phyloP scores from a whole-genome alignment of 2,113 vertebrate species.

The Fukomys damarensis region DNA sequence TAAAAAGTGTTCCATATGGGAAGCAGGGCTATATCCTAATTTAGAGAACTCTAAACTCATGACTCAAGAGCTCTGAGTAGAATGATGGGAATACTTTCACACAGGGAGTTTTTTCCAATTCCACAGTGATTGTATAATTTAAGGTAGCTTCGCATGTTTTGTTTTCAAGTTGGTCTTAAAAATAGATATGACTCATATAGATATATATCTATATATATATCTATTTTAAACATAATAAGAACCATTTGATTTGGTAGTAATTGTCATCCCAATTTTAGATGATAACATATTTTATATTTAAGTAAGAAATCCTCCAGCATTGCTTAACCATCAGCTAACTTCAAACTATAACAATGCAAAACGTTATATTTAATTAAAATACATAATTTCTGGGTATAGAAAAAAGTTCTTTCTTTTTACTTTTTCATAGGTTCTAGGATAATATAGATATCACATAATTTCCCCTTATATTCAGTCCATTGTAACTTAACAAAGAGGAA shows the following conservation, averaged over 20 bases:
- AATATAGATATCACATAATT: slow-evolving; percentile 74
- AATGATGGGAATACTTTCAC: not conserved
- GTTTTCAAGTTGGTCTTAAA: not conserved
- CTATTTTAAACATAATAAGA: slow-evolving; percentile 33
- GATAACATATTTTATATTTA: slow-evolving; percentile 25
- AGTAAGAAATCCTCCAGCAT: slow-evolving; percentile 24
- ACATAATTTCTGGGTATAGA: slow-evolving; percentile 60
- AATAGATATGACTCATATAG: not conserved
- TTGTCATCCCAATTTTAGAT: slow-evolving; percentile 24
- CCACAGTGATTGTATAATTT: not conserved
- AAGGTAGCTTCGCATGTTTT: not conserved
- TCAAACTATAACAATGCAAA: slow-evolving; percentile 45
- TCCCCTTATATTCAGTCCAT: slow-evolving; percentile 65
- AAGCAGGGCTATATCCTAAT: not conserved
- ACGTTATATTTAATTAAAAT: slow-evolving; percentile 76
- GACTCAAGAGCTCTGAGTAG: not conserved
- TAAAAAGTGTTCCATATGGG: not conserved
- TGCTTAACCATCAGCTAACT: slow-evolving; percentile 53
- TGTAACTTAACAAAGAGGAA: slow-evolving; percentile 74
- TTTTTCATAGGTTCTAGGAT: slow-evolving; percentile 63
- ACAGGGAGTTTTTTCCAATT: not conserved
- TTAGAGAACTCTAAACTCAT: not conserved
- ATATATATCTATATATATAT: not conserved
- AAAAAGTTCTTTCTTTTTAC: slow-evolving; percentile 64
- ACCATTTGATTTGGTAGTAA: not conserved